Conservation (phyloP, 2,797 vertebrate genomes). For the Gymnocypris eckloni region DNA sequence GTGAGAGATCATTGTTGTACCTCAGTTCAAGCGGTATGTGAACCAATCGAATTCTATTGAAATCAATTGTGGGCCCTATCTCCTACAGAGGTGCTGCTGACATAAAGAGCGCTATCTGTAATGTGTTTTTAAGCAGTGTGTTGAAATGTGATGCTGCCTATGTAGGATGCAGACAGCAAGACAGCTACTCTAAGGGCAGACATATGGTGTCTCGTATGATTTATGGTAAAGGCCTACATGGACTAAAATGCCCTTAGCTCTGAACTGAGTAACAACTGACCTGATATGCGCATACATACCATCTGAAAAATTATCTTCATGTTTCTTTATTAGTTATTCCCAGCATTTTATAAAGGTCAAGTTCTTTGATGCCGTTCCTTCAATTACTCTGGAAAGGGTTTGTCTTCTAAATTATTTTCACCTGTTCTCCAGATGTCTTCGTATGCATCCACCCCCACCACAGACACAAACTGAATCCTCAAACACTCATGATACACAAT, state of each 20-base stretch:
- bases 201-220: not conserved
- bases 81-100: not conserved
- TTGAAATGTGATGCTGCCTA: not conserved
- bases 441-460: slow-evolving; percentile 1
- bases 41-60: not conserved
- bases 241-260: not conserved
- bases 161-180: not conserved
- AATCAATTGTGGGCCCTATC: not conserved
- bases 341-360: slow-evolving; percentile 49
- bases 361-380: slow-evolving; percentile 49
- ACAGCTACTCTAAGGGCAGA: too few species aligned
- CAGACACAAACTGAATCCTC: not conserved
- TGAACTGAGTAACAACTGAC: not conserved
- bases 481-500: not conserved
- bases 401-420: slow-evolving; percentile 37
- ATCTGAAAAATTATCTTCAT: slow-evolving; percentile 12
- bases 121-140: not conserved
- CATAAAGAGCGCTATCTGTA: not conserved
- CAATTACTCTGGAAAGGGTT: slow-evolving; percentile 34
- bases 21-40: not conserved
- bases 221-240: not conserved
- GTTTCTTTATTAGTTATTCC: slow-evolving; percentile 45
- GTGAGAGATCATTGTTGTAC: too few species aligned
- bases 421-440: slow-evolving; percentile 54
- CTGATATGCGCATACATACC: slow-evolving; percentile 12